Base-by-base conservation (phyloP, 2,113 vertebrate species). In the human region DNA sequence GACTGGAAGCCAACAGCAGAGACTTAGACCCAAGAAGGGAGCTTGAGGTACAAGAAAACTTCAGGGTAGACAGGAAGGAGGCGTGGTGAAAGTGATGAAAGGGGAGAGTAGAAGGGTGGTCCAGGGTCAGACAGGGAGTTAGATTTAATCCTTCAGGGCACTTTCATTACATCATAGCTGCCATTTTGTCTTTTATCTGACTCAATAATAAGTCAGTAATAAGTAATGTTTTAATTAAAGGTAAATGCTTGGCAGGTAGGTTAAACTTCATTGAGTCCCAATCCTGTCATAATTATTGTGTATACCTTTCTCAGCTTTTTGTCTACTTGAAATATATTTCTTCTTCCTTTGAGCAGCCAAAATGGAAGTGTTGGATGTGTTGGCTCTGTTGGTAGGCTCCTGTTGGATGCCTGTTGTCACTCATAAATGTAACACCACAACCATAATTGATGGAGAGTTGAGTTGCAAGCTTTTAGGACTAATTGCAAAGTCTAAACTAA, bases 381-480 rank as follows among this genome's bases (percentile, higher is more conserved):
- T 16, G 45, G 45, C 55, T 64, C 18, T 45, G 64, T 35, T 35
- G 32, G 78, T 9, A 80, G 92, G 50, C 48, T 86, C 88, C 64
- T 64, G 1, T 22, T 40, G 7, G 35, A 40, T 20, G 20, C 70
- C 81, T 18, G 10, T 55, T 79, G 84, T 72, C n/a, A 48, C 40
- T 72, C 48, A 35, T 57, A 48, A 43, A 8, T 83, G 55, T 38
- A 55, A 10, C 59, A n/a, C 48, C 66, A 73, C 32, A 38, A 61
- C 79, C 55, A 1, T 80, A 68, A 57, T 35, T 91, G 72, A 79
- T 64, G 40, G 55, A 90, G n/a, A 40, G 87, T 73, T 55, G 73
- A 81, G 59, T 75, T 72, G 52, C 40, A 68, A 30, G 85, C 94
- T 97, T 95, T 87, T 93, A 95, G 68, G 43, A 87, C 96, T 97